Conservation (phyloP, 2,888 invertebrate genomes). For the Dione vanillae region DNA sequence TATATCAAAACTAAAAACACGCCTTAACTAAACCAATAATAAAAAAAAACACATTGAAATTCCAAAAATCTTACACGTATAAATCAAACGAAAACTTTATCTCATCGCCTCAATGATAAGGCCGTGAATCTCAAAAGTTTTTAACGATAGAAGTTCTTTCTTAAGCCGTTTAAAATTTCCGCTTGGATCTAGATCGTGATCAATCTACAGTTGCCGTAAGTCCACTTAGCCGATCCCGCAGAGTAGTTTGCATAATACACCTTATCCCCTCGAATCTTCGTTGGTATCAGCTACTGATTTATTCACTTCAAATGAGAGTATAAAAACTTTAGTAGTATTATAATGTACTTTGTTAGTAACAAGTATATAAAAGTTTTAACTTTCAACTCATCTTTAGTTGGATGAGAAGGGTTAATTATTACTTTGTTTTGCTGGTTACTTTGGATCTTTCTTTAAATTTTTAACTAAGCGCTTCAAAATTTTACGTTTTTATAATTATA, state of each 20-base stretch:
- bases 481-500: neutral
- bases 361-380: conserved; percentile 1
- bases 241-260: conserved; percentile 44
- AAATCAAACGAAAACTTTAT: conserved; percentile 68
- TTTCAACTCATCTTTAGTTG: conserved; percentile 7
- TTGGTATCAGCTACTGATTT: conserved; percentile 41
- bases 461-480: neutral
- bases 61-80: conserved; percentile 51
- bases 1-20: neutral
- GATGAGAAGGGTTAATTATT: conserved; percentile 8
- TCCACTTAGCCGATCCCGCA: conserved; percentile 42
- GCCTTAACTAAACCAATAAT: neutral
- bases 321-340: conserved; percentile 39
- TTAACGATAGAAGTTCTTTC: conserved; percentile 72
- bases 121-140: conserved; percentile 70
- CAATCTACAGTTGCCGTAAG: conserved; percentile 54
- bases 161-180: conserved; percentile 59
- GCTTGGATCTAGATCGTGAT: conserved; percentile 55
- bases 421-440: neutral
- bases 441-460: neutral
- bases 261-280: conserved; percentile 37
- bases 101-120: conserved; percentile 54
- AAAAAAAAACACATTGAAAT: conserved; percentile 24
- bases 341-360: conserved; percentile 15
- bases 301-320: conserved; percentile 38